phyloP scores from a whole-genome alignment of 2,113 vertebrate genomes.

The Varanus salvator region DNA sequence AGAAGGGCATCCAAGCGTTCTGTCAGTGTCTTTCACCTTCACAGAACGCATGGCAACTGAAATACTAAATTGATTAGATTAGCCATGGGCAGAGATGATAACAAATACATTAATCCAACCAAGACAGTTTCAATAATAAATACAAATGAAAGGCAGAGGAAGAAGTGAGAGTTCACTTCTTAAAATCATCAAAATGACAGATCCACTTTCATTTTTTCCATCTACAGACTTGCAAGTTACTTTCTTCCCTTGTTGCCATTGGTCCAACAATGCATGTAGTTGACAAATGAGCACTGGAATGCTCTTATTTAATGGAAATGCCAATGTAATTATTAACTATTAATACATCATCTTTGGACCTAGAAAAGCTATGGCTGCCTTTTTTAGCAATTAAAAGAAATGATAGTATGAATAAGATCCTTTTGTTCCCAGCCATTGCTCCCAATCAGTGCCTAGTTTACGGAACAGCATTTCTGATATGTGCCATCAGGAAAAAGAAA shows the following conservation, averaged over 20 bases:
- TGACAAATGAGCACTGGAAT: neutral
- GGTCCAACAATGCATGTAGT: neutral
- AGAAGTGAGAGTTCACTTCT: neutral
- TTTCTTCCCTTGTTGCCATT: neutral
- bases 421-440: neutral
- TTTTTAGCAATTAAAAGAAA: neutral
- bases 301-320: neutral
- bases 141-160: neutral
- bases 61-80: neutral
- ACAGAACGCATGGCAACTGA: neutral
- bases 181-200: neutral
- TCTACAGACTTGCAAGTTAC: neutral
- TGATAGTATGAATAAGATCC: neutral
- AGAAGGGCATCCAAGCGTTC: neutral
- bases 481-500: neutral
- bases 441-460: conserved; percentile 25
- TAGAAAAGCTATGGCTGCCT: neutral
- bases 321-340: neutral
- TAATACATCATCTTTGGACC: neutral
- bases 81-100: neutral
- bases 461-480: neutral
- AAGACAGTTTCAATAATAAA: neutral
- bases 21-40: neutral
- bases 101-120: neutral
- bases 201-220: neutral